Percentiles rank a stretch among this genome's conserved stretches.
These are phyloP conservation scores for Musca domestica DNA, from an alignment of 1,140 invertebrate genomes.

Conservation along the genomic window DNA sequence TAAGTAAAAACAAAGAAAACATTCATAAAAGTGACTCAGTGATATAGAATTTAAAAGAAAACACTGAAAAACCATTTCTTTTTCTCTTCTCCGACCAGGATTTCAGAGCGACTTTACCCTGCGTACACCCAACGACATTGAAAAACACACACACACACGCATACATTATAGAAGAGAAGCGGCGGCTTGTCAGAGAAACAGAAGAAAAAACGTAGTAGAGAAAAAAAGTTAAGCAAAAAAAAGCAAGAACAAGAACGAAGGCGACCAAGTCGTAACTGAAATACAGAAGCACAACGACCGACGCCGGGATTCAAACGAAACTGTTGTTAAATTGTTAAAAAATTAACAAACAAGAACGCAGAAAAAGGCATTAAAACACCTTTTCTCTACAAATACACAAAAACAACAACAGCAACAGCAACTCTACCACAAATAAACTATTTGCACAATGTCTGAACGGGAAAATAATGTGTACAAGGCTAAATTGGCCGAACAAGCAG, in stretches of 20 bases:
- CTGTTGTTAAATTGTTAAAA: conserved; percentile 8
- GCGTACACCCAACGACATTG: conserved; percentile 19
- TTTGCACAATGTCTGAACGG: conserved; percentile 78
- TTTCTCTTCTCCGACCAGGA: conserved; percentile 17
- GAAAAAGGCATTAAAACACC: conserved; percentile 15
- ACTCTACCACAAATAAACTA: not conserved
- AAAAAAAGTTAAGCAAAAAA: conserved; percentile 14
- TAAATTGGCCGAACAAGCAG: conserved; percentile 93
- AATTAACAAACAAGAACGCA: conserved; percentile 3
- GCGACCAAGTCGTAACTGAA: conserved; percentile 24
- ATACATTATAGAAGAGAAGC: conserved; percentile 14
- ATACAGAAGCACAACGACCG: conserved; percentile 24
- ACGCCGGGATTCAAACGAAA: conserved; percentile 24
- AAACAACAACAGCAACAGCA: conserved; percentile 3
- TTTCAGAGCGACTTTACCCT: conserved; percentile 9
- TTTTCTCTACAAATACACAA: not conserved
- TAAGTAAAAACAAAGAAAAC: conserved; percentile 10
- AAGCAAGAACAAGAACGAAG: conserved; percentile 17
- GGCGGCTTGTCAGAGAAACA: conserved; percentile 14
- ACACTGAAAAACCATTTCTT: conserved; percentile 4
- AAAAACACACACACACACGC: not conserved
- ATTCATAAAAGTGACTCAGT: conserved; percentile 19
- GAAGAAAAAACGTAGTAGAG: conserved; percentile 20
- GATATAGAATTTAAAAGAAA: conserved; percentile 13
- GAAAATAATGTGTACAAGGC: conserved; percentile 96